These are phyloP conservation scores for Trachythela sp. DNA, from an alignment of 64 coral and sea anemone species.

Conservation along the genomic window DNA sequence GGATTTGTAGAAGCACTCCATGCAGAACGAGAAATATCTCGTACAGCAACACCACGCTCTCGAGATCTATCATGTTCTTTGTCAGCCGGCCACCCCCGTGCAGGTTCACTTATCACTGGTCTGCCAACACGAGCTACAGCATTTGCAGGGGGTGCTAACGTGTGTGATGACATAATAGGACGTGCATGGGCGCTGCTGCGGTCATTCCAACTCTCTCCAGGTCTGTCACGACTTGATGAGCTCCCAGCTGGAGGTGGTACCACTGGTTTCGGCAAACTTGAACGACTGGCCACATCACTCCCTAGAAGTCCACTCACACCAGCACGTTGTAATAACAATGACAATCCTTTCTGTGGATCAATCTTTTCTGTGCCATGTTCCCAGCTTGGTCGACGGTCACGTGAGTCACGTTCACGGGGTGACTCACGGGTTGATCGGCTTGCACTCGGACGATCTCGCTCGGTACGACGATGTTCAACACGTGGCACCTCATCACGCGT, in stretches of 20 bases:
- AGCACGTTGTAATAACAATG: constrained; percentile 82
- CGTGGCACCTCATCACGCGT: background rate
- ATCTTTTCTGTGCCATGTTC: background rate
- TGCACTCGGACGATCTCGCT: background rate
- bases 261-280: background rate
- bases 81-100: background rate
- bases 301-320: constrained; percentile 91
- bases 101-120: background rate
- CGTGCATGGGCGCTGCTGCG: background rate
- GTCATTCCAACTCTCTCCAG: constrained; percentile 8
- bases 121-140: background rate
- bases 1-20: background rate
- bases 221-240: background rate
- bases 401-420: background rate
- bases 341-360: constrained; percentile 93
- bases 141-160: background rate
- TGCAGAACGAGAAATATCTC: background rate
- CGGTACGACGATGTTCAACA: background rate
- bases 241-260: background rate
- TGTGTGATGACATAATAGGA: background rate
- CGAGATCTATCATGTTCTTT: background rate
- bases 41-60: background rate
- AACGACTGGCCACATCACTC: background rate
- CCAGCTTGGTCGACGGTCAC: background rate
- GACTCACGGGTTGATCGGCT: background rate